Evolutionary conservation across 2,113 vertebrate species (phyloP).

Genomic region (Eulacestoma nigropectus): DNA sequence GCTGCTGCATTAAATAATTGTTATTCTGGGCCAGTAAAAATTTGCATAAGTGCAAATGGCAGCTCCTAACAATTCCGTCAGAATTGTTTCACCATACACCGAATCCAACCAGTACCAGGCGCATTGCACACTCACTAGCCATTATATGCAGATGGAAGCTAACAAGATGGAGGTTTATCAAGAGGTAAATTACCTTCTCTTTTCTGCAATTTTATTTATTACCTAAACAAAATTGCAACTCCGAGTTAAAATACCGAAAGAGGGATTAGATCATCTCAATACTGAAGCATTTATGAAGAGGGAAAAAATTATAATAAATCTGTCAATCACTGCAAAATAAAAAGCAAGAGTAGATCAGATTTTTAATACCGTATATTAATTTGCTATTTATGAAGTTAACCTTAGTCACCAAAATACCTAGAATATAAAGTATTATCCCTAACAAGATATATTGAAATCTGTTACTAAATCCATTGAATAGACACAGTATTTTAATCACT

Average conservation of each 20-base stretch:
- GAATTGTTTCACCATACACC: background rate
- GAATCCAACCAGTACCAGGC: background rate
- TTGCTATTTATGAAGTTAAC: background rate
- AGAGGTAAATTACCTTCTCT: background rate
- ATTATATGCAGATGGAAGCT: background rate
- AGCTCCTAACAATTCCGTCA: slow-evolving; percentile 29
- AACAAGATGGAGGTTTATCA: background rate
- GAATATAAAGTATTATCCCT: background rate
- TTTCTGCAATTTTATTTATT: background rate
- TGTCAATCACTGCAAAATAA: slow-evolving; percentile 1
- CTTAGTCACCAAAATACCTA: background rate
- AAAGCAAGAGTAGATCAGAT: background rate
- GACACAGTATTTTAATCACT: background rate
- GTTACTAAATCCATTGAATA: background rate
- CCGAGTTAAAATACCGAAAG: background rate
- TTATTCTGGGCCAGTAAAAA: slow-evolving; percentile 57
- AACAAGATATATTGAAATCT: background rate
- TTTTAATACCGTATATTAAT: background rate
- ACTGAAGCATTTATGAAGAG: background rate
- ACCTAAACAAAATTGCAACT: background rate
- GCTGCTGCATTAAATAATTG: slow-evolving; percentile 39
- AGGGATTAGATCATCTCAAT: background rate
- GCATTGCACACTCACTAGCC: background rate
- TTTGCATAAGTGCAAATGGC: slow-evolving; percentile 62
- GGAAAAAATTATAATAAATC: background rate